Conservation (phyloP, 2,113 vertebrate genomes). For the Alligator sinensis region DNA sequence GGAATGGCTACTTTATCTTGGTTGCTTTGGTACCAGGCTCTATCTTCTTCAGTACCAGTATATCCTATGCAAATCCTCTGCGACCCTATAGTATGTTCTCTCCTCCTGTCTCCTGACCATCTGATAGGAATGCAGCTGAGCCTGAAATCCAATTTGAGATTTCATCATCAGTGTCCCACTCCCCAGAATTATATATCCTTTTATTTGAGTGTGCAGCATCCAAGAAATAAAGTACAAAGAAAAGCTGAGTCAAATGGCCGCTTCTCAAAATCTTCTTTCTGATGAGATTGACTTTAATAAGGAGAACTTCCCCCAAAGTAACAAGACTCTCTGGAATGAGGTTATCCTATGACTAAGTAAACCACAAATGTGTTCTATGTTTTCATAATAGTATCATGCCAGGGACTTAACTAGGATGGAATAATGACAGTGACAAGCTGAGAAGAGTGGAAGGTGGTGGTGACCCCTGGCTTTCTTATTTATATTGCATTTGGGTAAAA, state of each 20-base stretch:
- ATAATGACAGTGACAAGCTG: background rate
- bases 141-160: background rate
- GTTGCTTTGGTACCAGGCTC: background rate
- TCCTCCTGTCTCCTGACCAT: conserved; percentile 20
- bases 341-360: background rate
- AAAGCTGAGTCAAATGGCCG: background rate
- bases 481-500: background rate
- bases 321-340: background rate
- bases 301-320: background rate
- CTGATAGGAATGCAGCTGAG: background rate
- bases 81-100: background rate
- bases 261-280: background rate
- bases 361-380: background rate
- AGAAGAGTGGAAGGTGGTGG: background rate
- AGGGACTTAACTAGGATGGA: background rate
- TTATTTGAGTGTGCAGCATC: background rate
- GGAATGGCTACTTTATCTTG: background rate
- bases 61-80: background rate
- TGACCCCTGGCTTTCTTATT: background rate
- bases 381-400: fast-evolving
- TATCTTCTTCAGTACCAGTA: background rate
- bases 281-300: background rate
- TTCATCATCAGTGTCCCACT: background rate
- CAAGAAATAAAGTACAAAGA: background rate
- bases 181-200: background rate